Evolutionary conservation across 2,888 invertebrate species (phyloP).

Genomic region (Patella caerulea): DNA sequence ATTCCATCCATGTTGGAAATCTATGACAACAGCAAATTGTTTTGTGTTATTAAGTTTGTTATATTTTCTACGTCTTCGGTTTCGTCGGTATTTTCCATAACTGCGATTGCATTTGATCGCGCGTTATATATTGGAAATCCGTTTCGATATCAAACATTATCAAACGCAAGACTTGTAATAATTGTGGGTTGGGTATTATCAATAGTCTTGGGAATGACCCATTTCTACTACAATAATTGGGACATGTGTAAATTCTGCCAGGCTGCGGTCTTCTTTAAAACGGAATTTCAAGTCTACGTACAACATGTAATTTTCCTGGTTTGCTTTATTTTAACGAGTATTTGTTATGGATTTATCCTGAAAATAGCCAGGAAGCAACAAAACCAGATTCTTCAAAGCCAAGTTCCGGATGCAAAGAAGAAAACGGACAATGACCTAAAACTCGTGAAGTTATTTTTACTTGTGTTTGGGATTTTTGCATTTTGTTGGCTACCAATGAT

Average conservation of each 20-base stretch:
- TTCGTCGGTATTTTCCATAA: constrained; percentile 8
- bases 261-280: constrained; percentile 18
- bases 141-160: constrained; percentile 20
- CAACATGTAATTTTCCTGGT: constrained; percentile 26
- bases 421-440: constrained; percentile 19
- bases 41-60: constrained; percentile 10
- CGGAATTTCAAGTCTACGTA: constrained; percentile 23
- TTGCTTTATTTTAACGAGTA: background rate
- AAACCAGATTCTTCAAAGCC: too few relatives aligned
- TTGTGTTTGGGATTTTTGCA: constrained; percentile 34
- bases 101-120: constrained; percentile 13
- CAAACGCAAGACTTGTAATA: constrained; percentile 22
- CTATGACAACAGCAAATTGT: constrained; percentile 1
- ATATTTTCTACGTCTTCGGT: constrained; percentile 1
- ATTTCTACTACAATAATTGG: constrained; percentile 26
- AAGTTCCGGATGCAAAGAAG: background rate
- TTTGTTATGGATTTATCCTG: background rate
- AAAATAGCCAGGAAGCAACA: background rate
- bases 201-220: constrained; percentile 22
- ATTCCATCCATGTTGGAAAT: background rate
- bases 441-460: constrained; percentile 28
- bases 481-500: constrained; percentile 32
- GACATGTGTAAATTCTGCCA: constrained; percentile 11
- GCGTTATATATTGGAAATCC: constrained; percentile 28
- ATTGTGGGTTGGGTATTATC: constrained; percentile 20